Evolutionary conservation across 2,797 vertebrate species (phyloP).

Genomic region (Coranthus polyacanthus): DNA sequence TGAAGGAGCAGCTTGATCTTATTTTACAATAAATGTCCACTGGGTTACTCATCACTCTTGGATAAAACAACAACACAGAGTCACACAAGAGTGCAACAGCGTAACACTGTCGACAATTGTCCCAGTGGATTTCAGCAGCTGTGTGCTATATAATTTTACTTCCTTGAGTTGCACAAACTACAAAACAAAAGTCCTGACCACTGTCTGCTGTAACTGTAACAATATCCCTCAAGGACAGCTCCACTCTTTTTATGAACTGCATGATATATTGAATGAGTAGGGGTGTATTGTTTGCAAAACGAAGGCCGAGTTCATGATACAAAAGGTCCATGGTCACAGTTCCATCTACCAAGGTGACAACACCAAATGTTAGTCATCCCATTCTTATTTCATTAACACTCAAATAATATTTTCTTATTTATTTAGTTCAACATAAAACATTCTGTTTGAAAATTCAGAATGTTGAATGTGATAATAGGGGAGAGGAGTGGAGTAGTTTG

Average conservation of each 20-base stretch:
- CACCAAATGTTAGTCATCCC: too few relatives aligned
- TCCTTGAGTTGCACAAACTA: background rate
- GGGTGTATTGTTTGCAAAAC: too few relatives aligned
- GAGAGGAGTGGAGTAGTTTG: background rate
- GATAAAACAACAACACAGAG: constrained; percentile 10
- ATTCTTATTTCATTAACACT: too few relatives aligned
- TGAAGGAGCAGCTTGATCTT: constrained; percentile 44
- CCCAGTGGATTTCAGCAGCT: background rate
- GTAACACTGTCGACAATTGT: background rate
- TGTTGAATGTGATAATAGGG: too few relatives aligned
- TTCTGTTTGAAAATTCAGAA: background rate
- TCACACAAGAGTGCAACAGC: background rate
- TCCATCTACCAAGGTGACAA: too few relatives aligned
- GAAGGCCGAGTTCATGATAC: too few relatives aligned
- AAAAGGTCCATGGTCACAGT: too few relatives aligned
- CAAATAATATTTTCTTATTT: too few relatives aligned
- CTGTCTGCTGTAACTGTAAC: too few relatives aligned
- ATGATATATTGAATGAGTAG: too few relatives aligned
- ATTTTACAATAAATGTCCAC: constrained; percentile 82
- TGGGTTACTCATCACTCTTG: constrained; percentile 6
- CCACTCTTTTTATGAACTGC: too few relatives aligned
- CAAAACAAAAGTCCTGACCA: background rate
- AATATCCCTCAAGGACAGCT: background rate
- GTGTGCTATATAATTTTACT: background rate
- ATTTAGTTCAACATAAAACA: too few relatives aligned